Percentiles rank a stretch among this genome's conserved stretches.
Conservation (phyloP, 1,140 invertebrate genomes). For the Acromyrmex echinatior region DNA sequence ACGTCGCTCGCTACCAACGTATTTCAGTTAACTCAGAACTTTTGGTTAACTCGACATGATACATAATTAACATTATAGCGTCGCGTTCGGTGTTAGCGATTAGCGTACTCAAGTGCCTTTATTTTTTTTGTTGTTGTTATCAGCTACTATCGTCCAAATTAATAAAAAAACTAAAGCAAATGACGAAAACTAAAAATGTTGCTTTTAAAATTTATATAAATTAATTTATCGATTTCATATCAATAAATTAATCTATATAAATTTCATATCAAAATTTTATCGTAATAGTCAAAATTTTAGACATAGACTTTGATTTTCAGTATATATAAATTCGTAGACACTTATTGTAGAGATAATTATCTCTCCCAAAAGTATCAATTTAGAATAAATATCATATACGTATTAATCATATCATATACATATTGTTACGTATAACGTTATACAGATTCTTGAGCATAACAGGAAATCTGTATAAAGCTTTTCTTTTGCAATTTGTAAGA, state of each 20-base stretch:
- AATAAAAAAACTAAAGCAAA: conserved; percentile 4
- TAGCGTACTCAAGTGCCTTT: not conserved
- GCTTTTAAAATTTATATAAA: not conserved
- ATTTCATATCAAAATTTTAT: conserved; percentile 14
- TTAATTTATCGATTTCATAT: conserved; percentile 2
- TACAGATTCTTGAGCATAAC: not conserved
- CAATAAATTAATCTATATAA: too few relatives aligned
- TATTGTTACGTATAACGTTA: not conserved
- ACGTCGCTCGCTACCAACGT: not conserved
- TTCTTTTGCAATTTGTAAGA: conserved; percentile 8
- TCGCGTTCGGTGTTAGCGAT: not conserved
- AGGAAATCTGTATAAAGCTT: conserved; percentile 16
- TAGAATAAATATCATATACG: not conserved
- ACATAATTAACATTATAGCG: conserved; percentile 1
- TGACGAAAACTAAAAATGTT: not conserved
- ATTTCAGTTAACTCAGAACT: not conserved
- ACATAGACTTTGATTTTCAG: not conserved
- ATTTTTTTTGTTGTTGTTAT: not conserved
- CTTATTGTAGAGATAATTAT: not conserved
- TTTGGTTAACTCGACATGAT: not conserved
- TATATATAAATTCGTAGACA: not conserved
- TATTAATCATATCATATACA: not conserved
- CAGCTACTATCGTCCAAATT: not conserved
- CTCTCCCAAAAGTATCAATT: not conserved
- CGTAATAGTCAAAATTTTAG: not conserved